These are phyloP conservation scores for Dynastes maya DNA, from an alignment of 2,888 invertebrate genomes.

Conservation along the genomic window DNA sequence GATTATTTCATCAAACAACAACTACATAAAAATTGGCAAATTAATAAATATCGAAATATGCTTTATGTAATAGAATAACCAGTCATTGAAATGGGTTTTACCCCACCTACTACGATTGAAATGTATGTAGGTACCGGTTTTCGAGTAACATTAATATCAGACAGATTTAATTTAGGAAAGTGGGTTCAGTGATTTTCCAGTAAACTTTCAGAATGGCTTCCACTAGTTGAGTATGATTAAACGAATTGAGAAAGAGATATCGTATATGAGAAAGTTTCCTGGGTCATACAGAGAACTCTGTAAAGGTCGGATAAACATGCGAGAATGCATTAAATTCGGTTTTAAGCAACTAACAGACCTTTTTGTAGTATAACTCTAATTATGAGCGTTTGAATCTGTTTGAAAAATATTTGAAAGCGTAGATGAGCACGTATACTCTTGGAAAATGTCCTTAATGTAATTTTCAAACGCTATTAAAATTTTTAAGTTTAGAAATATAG, in stretches of 20 bases:
- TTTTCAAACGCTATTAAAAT: background rate
- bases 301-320: slow-evolving; percentile 29
- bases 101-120: background rate
- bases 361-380: background rate
- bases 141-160: slow-evolving; percentile 59
- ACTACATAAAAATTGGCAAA: slow-evolving; percentile 28
- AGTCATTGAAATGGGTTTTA: slow-evolving; percentile 3
- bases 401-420: background rate
- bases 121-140: slow-evolving; percentile 28
- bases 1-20: background rate
- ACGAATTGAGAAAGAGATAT: slow-evolving; percentile 55
- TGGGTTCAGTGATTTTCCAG: slow-evolving; percentile 58
- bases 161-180: slow-evolving; percentile 60
- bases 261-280: slow-evolving; percentile 46
- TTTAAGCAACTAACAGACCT: background rate
- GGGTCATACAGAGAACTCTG: slow-evolving; percentile 17
- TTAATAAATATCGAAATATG: slow-evolving; percentile 34
- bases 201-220: slow-evolving; percentile 56
- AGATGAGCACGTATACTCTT: background rate
- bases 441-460: background rate
- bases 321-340: background rate
- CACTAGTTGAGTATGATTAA: slow-evolving; percentile 58
- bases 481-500: too few relatives aligned
- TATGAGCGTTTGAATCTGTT: background rate
- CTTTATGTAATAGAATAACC: background rate